Evolutionary conservation across 1,140 invertebrate species (phyloP).

Genomic region (Magallana gigas): DNA sequence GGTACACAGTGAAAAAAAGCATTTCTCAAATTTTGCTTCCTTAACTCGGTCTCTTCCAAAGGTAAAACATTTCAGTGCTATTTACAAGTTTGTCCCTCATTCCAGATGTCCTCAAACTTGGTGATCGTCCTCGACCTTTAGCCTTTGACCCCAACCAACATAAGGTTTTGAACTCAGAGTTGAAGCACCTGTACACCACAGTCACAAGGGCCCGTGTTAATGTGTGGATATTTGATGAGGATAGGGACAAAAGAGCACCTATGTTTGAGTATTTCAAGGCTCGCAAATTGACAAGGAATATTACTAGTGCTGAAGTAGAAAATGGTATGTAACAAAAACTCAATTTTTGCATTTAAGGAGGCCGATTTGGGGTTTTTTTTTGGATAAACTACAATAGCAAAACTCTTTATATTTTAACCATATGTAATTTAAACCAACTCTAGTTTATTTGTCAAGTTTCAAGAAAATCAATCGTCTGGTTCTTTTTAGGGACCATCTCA

Average conservation of each 20-base stretch:
- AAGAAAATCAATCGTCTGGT: no score
- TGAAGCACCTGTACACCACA: constrained; percentile 74
- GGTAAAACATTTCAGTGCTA: no score
- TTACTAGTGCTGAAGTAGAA: constrained; percentile 52
- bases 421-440: no score
- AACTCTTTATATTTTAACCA: no score
- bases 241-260: constrained; percentile 67
- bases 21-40: no score
- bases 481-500: no score
- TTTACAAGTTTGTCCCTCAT: background rate
- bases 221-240: constrained; percentile 76
- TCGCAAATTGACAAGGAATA: constrained; percentile 60
- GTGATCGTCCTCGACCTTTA: constrained; percentile 69
- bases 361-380: no score
- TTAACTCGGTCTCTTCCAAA: no score
- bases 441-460: no score
- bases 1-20: constrained; percentile 48
- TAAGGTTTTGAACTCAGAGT: constrained; percentile 75
- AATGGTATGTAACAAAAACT: background rate
- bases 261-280: constrained; percentile 76
- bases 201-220: constrained; percentile 72
- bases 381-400: no score
- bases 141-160: constrained; percentile 73
- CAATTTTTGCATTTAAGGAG: no score
- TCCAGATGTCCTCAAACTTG: constrained; percentile 67